Base-by-base conservation (phyloP, 1,140 invertebrate genomes). In the Eumaeus atala region DNA sequence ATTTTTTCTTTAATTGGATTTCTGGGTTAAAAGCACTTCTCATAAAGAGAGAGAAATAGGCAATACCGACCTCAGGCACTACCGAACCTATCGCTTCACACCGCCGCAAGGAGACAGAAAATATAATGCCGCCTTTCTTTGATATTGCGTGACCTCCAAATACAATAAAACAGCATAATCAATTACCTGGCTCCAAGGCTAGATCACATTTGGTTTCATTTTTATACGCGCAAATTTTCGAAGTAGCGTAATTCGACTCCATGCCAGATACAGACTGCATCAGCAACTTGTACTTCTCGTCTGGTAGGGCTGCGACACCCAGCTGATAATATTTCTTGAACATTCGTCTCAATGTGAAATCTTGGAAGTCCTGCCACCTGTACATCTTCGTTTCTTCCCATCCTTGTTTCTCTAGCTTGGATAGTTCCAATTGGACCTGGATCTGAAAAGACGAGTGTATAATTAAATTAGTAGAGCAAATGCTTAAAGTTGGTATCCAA, bases 211-310 rank as follows among this genome's bases (percentile, higher is more conserved):
- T 93, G 0, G 67, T 89, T 0, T 62, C 62, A 63, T 94, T 84
- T 35, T 91, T 90, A 64, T 87, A 93, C 51, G 91, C 90, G 70
- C 94, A 95, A 16, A 96, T 91, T 83, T 94, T 95, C 0, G 95
- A 91, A 11, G 91, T 95, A 3, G 93, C 92, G 65, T 94, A 96
- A 55, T 93, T 93, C 0, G 90, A 90, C 70, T 95, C 90, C 95
- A 96, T 96, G 14, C 91, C 89, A 7, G 91, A 92, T 11, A 92
- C 84, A 0, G 91, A 88, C 55, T 90, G 88, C 67, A 92, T 89
- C 34, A 92, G 89, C 67, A 92, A 75, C 53, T 88, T 89, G 58
- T 89, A 91, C 56, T 90, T 90, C 37, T 93, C 89, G 68, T 93
- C 91, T 0, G 92, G 88, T 40, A 97, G 83, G 1, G 93, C 93